Evolutionary conservation across 1,140 invertebrate species (phyloP).

Genomic region (Phortica variegata): DNA sequence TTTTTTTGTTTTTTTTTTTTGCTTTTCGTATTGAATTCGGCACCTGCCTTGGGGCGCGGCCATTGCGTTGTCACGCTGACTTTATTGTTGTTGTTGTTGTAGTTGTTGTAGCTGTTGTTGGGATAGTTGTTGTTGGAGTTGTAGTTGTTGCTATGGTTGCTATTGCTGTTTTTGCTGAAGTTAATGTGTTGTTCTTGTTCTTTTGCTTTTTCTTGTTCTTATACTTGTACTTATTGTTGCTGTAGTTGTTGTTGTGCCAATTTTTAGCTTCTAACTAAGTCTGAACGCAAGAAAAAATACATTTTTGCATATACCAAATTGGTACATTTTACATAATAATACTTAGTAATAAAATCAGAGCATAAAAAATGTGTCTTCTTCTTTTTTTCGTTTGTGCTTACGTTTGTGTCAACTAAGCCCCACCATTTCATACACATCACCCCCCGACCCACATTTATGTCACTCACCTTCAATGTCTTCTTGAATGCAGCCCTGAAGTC

Average conservation of each 20-base stretch:
- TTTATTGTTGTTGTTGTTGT: constrained; percentile 26
- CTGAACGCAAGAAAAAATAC: constrained; percentile 23
- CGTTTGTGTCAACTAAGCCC: too few species aligned
- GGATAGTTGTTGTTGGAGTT: too few species aligned
- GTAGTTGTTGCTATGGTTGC: too few species aligned
- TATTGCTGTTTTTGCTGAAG: too few species aligned
- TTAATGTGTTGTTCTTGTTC: too few species aligned
- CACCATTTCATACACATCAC: constrained; percentile 44
- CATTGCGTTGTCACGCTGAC: too few species aligned
- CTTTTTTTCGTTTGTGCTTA: not conserved
- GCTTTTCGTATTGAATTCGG: too few species aligned
- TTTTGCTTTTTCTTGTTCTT: too few species aligned
- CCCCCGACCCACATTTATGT: constrained; percentile 60
- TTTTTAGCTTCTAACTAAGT: constrained; percentile 28
- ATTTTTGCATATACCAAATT: constrained; percentile 10
- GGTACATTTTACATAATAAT: not conserved
- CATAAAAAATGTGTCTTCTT: not conserved
- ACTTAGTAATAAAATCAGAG: not conserved
- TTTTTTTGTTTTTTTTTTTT: too few species aligned
- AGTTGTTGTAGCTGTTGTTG: constrained; percentile 16
- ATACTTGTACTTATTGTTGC: too few species aligned
- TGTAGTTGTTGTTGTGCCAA: too few species aligned
- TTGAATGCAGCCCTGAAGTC: constrained; percentile 93
- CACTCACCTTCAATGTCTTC: constrained; percentile 81
- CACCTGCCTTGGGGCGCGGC: too few species aligned